A percentile compares a stretch with the other conserved stretches of the same genome.
phyloP scores from a whole-genome alignment of 2,888 invertebrate species.

The Eupithecia subfuscata region DNA sequence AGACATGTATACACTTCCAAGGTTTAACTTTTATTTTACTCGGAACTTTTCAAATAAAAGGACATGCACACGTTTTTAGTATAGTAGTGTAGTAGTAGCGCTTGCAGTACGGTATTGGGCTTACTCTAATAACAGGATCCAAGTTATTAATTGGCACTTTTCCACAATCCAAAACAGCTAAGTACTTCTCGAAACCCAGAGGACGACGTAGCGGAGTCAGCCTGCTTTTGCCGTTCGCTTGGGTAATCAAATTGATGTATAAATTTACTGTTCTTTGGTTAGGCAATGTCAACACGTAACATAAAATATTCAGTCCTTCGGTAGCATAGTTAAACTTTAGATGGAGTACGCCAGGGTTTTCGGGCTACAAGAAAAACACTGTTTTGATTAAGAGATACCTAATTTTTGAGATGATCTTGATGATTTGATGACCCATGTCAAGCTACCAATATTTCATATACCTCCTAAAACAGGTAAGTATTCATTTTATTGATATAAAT shows the following conservation, averaged over 20 bases:
- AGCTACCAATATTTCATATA: too few species aligned
- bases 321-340: constrained; percentile 64
- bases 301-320: constrained; percentile 65
- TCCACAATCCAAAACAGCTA: constrained; percentile 73
- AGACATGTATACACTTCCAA: too few species aligned
- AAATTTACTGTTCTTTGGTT: constrained; percentile 66
- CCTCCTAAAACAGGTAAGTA: too few species aligned
- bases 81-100: too few species aligned
- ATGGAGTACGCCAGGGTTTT: constrained; percentile 60
- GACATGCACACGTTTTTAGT: too few species aligned
- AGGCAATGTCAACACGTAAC: constrained; percentile 71
- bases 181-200: constrained; percentile 53
- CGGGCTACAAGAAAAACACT: constrained; percentile 58
- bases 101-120: constrained; percentile 19
- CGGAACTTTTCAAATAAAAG: too few species aligned
- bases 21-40: too few species aligned
- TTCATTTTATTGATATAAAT: too few species aligned
- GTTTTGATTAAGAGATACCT: not conserved
- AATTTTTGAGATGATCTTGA: not conserved
- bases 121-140: constrained; percentile 77
- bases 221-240: constrained; percentile 61
- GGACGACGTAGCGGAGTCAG: constrained; percentile 67
- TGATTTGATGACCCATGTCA: not conserved
- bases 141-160: constrained; percentile 78
- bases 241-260: constrained; percentile 62